phyloP scores from a whole-genome alignment of 2,797 vertebrate genomes.

The Paguma larvata region DNA sequence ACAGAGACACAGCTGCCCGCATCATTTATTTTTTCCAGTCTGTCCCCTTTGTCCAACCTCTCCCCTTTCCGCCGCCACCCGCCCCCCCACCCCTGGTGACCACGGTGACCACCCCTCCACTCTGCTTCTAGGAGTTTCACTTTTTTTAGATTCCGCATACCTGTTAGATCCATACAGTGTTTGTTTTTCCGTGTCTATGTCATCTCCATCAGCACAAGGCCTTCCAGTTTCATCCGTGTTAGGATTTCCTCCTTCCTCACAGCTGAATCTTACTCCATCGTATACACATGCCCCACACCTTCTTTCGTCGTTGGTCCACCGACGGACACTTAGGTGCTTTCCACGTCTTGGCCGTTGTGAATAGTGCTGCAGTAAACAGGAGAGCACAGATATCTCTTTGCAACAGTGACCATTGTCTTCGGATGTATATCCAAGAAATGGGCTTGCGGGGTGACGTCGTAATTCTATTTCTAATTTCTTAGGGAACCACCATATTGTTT shows the following conservation, averaged over 20 bases:
- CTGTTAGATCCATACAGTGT: no score
- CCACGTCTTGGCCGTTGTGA: background rate
- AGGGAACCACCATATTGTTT: background rate
- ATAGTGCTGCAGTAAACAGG: background rate
- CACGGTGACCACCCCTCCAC: background rate
- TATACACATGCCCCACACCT: background rate
- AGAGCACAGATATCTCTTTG: background rate
- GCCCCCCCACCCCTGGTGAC: no score
- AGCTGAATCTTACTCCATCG: background rate
- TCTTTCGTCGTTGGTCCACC: background rate
- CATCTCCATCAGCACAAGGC: background rate
- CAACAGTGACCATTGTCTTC: background rate
- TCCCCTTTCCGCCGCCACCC: background rate
- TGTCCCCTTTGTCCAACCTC: background rate
- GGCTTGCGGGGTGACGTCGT: background rate
- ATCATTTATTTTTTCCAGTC: background rate
- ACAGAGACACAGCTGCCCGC: background rate
- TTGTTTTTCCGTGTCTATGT: background rate
- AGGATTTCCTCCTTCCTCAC: background rate
- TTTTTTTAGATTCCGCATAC: background rate
- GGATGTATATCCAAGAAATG: background rate
- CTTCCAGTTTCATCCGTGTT: background rate
- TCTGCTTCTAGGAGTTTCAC: background rate
- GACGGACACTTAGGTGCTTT: background rate
- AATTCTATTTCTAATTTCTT: background rate